These are phyloP conservation scores for Aphaenogaster ashmeadi DNA, from an alignment of 1,140 invertebrate species.

Conservation along the genomic window DNA sequence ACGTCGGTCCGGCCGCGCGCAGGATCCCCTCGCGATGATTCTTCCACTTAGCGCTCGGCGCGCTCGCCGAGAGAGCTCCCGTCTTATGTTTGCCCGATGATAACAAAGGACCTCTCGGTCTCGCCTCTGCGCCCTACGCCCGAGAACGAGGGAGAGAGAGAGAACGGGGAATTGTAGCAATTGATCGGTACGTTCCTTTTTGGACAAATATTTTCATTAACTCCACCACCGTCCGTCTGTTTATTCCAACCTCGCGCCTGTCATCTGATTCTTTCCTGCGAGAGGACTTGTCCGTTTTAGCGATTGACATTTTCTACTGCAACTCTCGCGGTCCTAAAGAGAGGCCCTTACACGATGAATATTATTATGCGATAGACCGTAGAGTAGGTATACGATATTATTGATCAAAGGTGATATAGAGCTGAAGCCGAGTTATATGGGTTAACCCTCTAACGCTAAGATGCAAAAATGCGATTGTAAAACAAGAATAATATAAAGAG, in stretches of 20 bases:
- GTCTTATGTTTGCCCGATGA: constrained; percentile 74
- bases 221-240: constrained; percentile 4
- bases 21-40: constrained; percentile 74
- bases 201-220: constrained; percentile 63
- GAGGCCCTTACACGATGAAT: constrained; percentile 8
- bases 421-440: not conserved
- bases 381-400: not conserved
- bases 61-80: constrained; percentile 75
- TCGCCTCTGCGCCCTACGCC: not conserved
- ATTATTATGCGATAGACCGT: constrained; percentile 28
- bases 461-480: not conserved
- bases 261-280: constrained; percentile 17
- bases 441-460: not conserved
- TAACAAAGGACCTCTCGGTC: constrained; percentile 53
- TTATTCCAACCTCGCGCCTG: constrained; percentile 31
- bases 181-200: constrained; percentile 40
- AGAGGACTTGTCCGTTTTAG: constrained; percentile 32
- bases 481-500: not conserved
- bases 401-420: constrained; percentile 6
- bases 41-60: constrained; percentile 75
- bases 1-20: constrained; percentile 53
- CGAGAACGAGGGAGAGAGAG: not conserved
- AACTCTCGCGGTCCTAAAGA: not conserved
- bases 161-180: constrained; percentile 46
- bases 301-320: constrained; percentile 29